Conservation (phyloP, 1,140 invertebrate species). For the Drosophila punjabiensis region DNA sequence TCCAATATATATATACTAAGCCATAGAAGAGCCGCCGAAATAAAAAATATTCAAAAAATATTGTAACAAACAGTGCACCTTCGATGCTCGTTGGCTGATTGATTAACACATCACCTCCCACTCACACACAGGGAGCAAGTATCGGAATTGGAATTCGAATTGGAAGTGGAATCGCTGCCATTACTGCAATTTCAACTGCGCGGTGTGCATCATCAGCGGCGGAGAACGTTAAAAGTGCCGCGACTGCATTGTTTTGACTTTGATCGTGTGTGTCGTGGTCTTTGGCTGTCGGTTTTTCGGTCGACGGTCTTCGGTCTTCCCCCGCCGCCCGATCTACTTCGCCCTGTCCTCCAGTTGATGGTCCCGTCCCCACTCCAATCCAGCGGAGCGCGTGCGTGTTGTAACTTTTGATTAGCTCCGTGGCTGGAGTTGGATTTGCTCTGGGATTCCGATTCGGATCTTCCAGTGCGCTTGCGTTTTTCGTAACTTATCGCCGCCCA, state of each 20-base stretch:
- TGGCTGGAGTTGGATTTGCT: constrained; percentile 28
- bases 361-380: not conserved
- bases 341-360: not conserved
- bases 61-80: constrained; percentile 66
- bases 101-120: constrained; percentile 73
- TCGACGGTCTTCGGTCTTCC: not conserved
- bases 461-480: constrained; percentile 52
- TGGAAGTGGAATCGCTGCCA: constrained; percentile 17
- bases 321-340: not conserved
- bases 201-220: constrained; percentile 44
- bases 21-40: constrained; percentile 1
- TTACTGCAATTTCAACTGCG: constrained; percentile 27
- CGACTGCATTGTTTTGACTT: constrained; percentile 75
- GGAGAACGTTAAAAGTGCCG: constrained; percentile 68
- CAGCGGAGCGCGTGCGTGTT: constrained; percentile 71
- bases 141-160: constrained; percentile 24
- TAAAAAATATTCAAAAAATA: constrained; percentile 40
- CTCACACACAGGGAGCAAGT: constrained; percentile 22
- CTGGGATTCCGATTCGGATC: constrained; percentile 46
- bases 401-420: constrained; percentile 78
- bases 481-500: constrained; percentile 75
- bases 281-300: constrained; percentile 8
- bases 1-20: constrained; percentile 13
- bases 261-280: constrained; percentile 63
- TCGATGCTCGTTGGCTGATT: constrained; percentile 60